These are phyloP conservation scores for Heterotis niloticus DNA, from an alignment of 2,113 vertebrate genomes.

Conservation along the genomic window DNA sequence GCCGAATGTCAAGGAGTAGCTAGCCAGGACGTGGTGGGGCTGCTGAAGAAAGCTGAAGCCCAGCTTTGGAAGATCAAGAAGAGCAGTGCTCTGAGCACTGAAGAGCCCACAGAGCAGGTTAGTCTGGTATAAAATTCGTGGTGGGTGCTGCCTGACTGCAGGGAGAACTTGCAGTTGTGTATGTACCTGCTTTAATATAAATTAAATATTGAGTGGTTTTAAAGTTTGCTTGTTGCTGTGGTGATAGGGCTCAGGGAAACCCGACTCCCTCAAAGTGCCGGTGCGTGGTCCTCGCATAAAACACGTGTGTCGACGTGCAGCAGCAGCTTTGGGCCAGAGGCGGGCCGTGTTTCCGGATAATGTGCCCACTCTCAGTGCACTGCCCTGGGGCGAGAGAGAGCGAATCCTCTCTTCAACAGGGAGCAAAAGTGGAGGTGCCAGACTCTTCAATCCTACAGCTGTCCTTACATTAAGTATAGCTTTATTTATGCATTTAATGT, in stretches of 20 bases:
- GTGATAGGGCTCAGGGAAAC: too few species aligned
- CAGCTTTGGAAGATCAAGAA: conserved; percentile 95
- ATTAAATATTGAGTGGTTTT: too few species aligned
- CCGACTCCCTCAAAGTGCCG: too few species aligned
- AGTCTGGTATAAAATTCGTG: conserved; percentile 16
- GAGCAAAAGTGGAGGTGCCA: conserved; percentile 63
- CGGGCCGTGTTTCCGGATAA: conserved; percentile 86
- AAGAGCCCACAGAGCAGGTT: conserved; percentile 93
- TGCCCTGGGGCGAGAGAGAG: conserved; percentile 81
- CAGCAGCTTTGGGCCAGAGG: conserved; percentile 83
- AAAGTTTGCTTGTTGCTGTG: too few species aligned
- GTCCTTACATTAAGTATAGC: too few species aligned
- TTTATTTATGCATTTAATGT: too few species aligned
- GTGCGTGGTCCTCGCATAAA: conserved; percentile 78
- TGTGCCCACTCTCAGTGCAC: conserved; percentile 82
- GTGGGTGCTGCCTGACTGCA: too few species aligned
- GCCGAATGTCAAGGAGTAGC: conserved; percentile 89
- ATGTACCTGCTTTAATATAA: too few species aligned
- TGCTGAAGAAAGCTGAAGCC: conserved; percentile 90
- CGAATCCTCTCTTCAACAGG: conserved; percentile 64
- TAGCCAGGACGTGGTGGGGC: conserved; percentile 73
- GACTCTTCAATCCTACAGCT: too few species aligned
- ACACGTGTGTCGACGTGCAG: conserved; percentile 83
- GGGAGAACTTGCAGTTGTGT: too few species aligned
- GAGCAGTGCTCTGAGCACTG: conserved; percentile 84